phyloP scores from a whole-genome alignment of 2,797 vertebrate species.

The Ambastaia sidthimunki region DNA sequence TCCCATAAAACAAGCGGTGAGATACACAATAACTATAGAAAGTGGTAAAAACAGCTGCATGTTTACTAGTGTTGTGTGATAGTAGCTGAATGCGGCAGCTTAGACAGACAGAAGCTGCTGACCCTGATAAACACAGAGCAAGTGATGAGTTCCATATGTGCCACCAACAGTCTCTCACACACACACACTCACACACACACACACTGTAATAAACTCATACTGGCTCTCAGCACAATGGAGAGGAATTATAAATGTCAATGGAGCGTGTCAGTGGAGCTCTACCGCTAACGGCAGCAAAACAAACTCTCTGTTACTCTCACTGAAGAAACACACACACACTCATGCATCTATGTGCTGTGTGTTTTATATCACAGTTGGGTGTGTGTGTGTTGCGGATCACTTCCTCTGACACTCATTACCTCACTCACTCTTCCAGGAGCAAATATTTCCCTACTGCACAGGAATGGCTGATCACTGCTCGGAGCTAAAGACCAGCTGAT shows the following conservation, averaged over 20 bases:
- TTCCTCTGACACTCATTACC: slow-evolving; percentile 61
- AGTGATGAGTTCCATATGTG: no score
- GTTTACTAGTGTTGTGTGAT: no score
- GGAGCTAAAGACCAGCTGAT: slow-evolving; percentile 21
- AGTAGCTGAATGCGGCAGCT: no score
- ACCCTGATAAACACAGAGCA: no score
- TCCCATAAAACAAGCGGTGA: no score
- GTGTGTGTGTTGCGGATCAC: slow-evolving; percentile 62
- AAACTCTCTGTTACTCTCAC: slow-evolving; percentile 47
- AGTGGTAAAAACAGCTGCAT: no score
- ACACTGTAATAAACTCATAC: slow-evolving; percentile 26
- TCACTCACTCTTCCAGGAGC: slow-evolving; percentile 59
- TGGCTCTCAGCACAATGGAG: slow-evolving; percentile 44
- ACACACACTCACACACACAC: slow-evolving; percentile 9
- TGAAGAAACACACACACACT: slow-evolving; percentile 18
- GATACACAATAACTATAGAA: no score
- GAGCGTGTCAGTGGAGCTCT: slow-evolving; percentile 49
- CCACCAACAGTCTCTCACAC: no score
- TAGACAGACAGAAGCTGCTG: no score
- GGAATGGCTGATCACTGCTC: slow-evolving; percentile 54
- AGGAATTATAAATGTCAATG: slow-evolving; percentile 56
- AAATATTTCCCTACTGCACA: slow-evolving; percentile 72
- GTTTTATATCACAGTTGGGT: background rate
- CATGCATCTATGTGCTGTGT: background rate
- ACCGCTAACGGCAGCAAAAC: slow-evolving; percentile 45